These are phyloP conservation scores for Rhodinocichla rosea DNA, from an alignment of 2,113 vertebrate species.

Conservation along the genomic window DNA sequence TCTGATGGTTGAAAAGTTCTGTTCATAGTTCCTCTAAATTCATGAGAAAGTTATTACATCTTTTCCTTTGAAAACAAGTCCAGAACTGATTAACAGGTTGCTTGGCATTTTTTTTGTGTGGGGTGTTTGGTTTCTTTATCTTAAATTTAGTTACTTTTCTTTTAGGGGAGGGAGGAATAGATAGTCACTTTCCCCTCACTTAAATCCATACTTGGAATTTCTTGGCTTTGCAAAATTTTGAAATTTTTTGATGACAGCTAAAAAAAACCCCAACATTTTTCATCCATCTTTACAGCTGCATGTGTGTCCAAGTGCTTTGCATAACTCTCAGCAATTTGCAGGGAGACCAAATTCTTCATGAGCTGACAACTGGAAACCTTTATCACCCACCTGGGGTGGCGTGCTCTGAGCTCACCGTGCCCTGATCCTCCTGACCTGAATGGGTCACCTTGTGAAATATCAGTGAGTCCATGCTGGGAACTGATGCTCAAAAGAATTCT, in stretches of 20 bases:
- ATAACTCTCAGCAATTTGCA: background rate
- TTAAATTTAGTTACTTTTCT: background rate
- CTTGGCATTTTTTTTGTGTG: background rate
- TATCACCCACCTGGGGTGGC: rapidly evolving
- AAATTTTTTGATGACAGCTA: background rate
- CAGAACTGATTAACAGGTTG: background rate
- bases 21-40: background rate
- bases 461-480: background rate
- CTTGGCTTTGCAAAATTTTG: background rate
- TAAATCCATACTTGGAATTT: background rate
- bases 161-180: background rate
- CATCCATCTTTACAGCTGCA: background rate
- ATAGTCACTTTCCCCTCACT: background rate
- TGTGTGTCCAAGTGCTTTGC: background rate
- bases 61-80: background rate
- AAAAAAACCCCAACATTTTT: background rate
- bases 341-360: background rate
- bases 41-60: background rate
- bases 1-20: background rate
- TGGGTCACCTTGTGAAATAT: background rate
- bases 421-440: background rate
- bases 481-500: background rate
- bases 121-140: background rate
- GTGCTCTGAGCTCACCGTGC: rapidly evolving
- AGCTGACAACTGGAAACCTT: background rate